phyloP scores from a whole-genome alignment of 2,797 vertebrate species.

The Psittacula echo region DNA sequence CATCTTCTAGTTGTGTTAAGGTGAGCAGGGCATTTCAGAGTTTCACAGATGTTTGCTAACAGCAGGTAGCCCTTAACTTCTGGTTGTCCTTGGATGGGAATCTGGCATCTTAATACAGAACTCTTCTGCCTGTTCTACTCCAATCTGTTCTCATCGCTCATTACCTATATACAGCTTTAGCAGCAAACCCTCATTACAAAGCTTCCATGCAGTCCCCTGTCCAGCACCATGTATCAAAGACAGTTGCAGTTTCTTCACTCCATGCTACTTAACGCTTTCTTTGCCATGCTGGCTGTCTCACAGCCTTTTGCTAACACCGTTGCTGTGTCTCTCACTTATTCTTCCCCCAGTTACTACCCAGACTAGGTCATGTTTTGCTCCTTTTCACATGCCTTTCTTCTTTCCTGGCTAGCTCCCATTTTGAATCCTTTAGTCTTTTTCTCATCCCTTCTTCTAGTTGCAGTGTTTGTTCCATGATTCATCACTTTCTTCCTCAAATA shows the following conservation, averaged over 20 bases:
- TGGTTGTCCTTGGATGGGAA: not conserved
- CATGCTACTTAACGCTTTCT: not conserved
- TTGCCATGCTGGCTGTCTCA: not conserved
- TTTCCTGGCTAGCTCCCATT: not conserved
- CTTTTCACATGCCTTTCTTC: not conserved
- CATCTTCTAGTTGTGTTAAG: not conserved
- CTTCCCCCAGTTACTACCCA: not conserved
- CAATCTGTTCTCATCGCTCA: not conserved
- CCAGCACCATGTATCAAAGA: not conserved
- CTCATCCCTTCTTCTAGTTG: not conserved
- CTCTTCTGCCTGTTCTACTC: not conserved
- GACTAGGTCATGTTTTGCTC: not conserved
- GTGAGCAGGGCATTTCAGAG: not conserved
- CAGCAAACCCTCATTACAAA: not conserved
- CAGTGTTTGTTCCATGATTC: not conserved
- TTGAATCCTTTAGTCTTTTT: not conserved
- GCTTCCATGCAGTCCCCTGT: not conserved
- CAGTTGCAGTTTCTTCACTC: not conserved
- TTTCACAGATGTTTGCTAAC: not conserved
- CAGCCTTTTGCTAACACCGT: not conserved
- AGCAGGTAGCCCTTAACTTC: not conserved
- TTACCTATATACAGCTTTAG: not conserved
- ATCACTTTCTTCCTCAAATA: not conserved
- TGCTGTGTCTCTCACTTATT: not conserved
- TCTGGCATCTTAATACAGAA: not conserved